Base-by-base conservation (phyloP, 2,888 invertebrate species). In the Crossocerus cetratus region DNA sequence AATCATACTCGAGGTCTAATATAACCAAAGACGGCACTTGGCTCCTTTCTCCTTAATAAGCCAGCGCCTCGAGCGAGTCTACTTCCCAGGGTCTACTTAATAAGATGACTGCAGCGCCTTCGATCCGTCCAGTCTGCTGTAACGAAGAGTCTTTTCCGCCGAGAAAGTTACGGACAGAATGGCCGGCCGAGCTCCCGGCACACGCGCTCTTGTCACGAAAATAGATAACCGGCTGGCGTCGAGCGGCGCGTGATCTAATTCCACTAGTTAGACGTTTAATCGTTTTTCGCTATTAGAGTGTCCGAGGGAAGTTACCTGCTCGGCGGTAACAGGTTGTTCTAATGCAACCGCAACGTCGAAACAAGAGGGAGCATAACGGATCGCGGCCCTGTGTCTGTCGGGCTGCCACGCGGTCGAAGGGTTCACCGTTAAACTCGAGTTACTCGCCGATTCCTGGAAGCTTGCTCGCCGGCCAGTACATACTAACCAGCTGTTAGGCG, bases 251-350 rank as follows among this genome's bases (percentile, higher is more conserved):
- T 32, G 16, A 65, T 54, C 64, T 71, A 79, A 81, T 71, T 72
- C 56, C 58, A 62, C 22, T 67, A 64, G 76, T 75, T 75, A 70
- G 58, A 61, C 65, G 53, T 42, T 63, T 43, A 65, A 55, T 72
- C 66, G 74, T 74, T 75, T 78, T 68, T 72, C 79, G 69, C 59
- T 65, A 67, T 66, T 64, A 69, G 74, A 63, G 77, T 74, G 64
- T 74, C 42, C 63, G 77, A 72, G 64, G 63, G 32, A 42, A 76
- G 75, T 68, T 74, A 72, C 65, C 70, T 74, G 73, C 71, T 64
- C 60, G 57, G 42, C 45, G 81, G 84, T 83, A 86, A 85, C 83
- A 84, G 83, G 83, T 85, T 86, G 85, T 77, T 78, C 77, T 81
- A 83, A 86, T 77, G 85, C 76, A 71, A 86, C 80, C 82, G 71